Base-by-base conservation (phyloP, 2,888 invertebrate genomes). In the Xylota sylvarum region DNA sequence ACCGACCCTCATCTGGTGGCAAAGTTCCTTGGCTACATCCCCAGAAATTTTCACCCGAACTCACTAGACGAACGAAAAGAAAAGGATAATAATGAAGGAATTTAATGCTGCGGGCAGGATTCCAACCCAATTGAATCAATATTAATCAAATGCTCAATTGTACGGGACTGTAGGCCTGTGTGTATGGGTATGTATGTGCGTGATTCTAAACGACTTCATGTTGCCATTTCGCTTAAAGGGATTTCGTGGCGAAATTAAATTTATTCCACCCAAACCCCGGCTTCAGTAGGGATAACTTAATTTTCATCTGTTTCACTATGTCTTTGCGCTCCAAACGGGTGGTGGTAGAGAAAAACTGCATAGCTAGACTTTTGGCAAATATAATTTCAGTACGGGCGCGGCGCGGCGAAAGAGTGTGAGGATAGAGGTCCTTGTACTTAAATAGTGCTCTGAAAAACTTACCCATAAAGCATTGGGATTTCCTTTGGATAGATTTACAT, bases 81-180 rank as follows among this genome's bases (percentile, higher is more conserved):
- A 72, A 72, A 60, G 65, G 65, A 77, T 67, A 46, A 77, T 72
- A 77, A 67, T 72, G 72, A 69, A 73, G 67, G 72, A 83, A 83
- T 72, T 77, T 65, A 35, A 62, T 73, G 78, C 78, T 67, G 62
- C 60, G 72, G 73, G 78, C 55, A 78, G 78, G 67, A 55, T 62
- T 83, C 48, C 60, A 78, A 78, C 70, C 78, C 78, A 78, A 78
- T 78, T 72, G 72, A 83, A 78, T 83, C 78, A 78, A 83, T 83
- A 78, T 83, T 73, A 67, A 83, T 78, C 55, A 77, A 77, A 67
- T 65, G 35, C 65, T 72, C 62, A 58, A 64, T 62, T 74, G 62
- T 70, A 32, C 60, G 40, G 12, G 10, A 23, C 60, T 40, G 27
- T 10, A 58, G 19, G 77, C 17, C 32, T 69, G 55, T 43, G 37